Evolutionary conservation across 2,797 vertebrate species (phyloP), one percentile per base, ranked within the genome.

Genomic region (Gastrophryne carolinensis): DNA sequence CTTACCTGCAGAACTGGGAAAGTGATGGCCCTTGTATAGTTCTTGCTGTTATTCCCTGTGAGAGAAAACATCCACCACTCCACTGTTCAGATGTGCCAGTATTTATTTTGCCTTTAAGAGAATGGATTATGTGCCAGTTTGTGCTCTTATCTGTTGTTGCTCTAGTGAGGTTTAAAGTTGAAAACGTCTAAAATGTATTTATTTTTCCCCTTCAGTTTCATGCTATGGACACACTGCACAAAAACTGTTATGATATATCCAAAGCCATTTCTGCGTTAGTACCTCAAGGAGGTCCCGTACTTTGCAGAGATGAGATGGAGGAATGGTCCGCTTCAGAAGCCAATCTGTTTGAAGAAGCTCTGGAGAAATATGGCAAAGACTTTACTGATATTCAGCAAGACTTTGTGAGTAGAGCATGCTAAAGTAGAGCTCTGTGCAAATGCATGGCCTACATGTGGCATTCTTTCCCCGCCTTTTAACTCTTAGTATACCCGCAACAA

Each of bases 311-410:
- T 21, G 97, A 98, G 79, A 98, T 98, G 97, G 97, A 98, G 83
- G 97, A 98, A 82, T 98, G 97, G 97, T 98, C 96, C 3, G 94
- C 97, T 34, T 98, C 96, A 0, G 97, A 98, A 88, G 97, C 97
- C 83, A 97, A 96, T 86, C 90, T 98, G 47, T 98, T 98, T 0
- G 97, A 98, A 85, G 97, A 98, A 85, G 97, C 97, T 0, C 88
- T 98, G 52, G 97, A 98, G 87, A 98, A 98, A 85, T 98, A 98
- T 0, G 97, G 97, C 83, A 98, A 98, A 83, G 97, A 98, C 87
- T 98, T 98, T 86, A 95, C 95, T 0, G 97, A 98, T 78, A 98
- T 98, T 84, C 97, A 98, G 79, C 97, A 98, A 82, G 97, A 98
- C 84, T 98, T 98, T 85, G 97, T 98, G 84, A 95, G 96, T 96